Evolutionary conservation across 2,113 vertebrate species (phyloP), one percentile per base, ranked within the genome.

Genomic region (Antigone vipio): DNA sequence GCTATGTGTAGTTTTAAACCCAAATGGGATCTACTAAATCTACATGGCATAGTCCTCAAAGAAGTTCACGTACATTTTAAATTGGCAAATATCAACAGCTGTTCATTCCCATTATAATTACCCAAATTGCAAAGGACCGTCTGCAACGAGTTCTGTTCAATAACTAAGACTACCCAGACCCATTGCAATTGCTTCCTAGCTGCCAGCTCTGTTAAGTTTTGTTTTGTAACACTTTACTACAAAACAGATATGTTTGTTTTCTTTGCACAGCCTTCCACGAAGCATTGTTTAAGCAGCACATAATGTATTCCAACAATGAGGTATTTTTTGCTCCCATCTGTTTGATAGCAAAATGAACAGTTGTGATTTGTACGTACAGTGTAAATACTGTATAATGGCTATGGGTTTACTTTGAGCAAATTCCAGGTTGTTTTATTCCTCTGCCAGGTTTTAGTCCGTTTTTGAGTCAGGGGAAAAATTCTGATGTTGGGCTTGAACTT

Each of bases 251-350:
- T 24, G 95, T 91, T 95, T 95, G 93, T 96, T 93, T 95, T 69
- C 91, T 44, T 73, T 75, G 76, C 77, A 81, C 68, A 89, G 91
- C 93, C 91, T 89, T 85, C 86, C 93, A 95, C 68, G 7, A 15
- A 92, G 94, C 91, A 34, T 81, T 96, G 95, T 95, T 97, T 93
- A 89, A 97, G 91, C 91, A 87, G 95, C 93, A 75, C 91, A 84
- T 78, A n/a, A 89, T 47, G 83, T 72, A 82, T 96, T 95, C 94
- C 86, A 81, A 50, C 75, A 55, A 56, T 27, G 80, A 95, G 91
- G 76, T 91, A 52, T 84, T 95, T 75, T 86, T 85, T 94, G 84
- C 89, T 97, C 84, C 95, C 96, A 84, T 91, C 95, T 95, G 95
- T 81, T 64, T 72, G 95, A 89, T 52, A 52, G 93, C 95, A 44